These are phyloP conservation scores for Bradypodion ventrale DNA, from an alignment of 2,797 vertebrate genomes.

Conservation along the genomic window DNA sequence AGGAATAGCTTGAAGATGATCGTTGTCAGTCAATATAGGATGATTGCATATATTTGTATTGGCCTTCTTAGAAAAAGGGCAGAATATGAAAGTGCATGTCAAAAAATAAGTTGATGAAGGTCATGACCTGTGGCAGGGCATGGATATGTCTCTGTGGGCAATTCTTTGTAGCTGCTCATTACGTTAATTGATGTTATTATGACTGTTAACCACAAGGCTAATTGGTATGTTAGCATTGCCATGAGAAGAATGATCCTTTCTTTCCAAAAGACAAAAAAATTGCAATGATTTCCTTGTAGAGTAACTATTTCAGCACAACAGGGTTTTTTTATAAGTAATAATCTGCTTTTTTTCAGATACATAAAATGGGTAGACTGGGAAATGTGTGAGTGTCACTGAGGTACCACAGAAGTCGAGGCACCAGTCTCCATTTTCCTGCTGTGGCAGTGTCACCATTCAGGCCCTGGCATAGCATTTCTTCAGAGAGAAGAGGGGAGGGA, in stretches of 20 bases:
- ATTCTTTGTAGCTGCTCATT: background rate
- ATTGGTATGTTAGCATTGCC: background rate
- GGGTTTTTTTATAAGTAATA: background rate
- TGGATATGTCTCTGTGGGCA: background rate
- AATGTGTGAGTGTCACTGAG: background rate
- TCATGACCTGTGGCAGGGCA: background rate
- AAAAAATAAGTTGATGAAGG: background rate
- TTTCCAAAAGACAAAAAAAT: background rate
- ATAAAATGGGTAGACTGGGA: background rate
- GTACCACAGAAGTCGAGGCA: too few relatives aligned
- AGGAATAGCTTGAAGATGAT: background rate
- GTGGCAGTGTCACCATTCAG: too few relatives aligned
- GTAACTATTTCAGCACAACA: background rate
- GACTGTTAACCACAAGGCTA: background rate
- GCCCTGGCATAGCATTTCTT: too few relatives aligned
- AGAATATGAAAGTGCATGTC: background rate
- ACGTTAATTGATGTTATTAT: background rate
- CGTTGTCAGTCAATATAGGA: background rate
- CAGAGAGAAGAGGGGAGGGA: too few relatives aligned
- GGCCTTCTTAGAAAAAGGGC: background rate
- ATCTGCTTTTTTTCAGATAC: background rate
- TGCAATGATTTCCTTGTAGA: background rate
- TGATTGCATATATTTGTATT: background rate
- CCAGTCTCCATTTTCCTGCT: too few relatives aligned
- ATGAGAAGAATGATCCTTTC: background rate